Evolutionary conservation across 2,888 invertebrate species (phyloP), one percentile per base, ranked within the genome.

Genomic region (Dione juno): DNA sequence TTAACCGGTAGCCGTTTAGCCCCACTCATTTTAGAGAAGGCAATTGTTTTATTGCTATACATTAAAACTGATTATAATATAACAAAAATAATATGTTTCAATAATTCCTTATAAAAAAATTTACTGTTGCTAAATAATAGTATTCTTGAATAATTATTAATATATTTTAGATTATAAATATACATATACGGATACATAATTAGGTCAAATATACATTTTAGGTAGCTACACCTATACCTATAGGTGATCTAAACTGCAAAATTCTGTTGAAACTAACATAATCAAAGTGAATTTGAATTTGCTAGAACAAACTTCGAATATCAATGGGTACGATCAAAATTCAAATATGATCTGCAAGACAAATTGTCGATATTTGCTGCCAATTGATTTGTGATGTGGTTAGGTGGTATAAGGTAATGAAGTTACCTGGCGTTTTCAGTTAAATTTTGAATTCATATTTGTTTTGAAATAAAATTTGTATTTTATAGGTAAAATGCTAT

Each of bases 281-380:
- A 59, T 59, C 59, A 43, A 43, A 45, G 28, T 45, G 61, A 61
- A 45, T 45, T 61, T 35, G 45, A n/a, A 61, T 61, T 61, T 45
- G 61, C n/a, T 10, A 61, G 43, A 61, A 45, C 45, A 61, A 61
- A 61, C 61, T 61, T 45, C n/a, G 61, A 61, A 61, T 61, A 61
- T 61, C 61, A 61, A 61, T 61, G 6, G 43, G 28, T 45, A 61
- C 45, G 45, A 35, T 61, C 61, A 11, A 61, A 61, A 61, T 61
- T 45, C 61, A 61, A 61, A 61, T 61, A 61, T 61, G 45, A 61
- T 61, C 21, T 61, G 45, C 28, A 45, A 28, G 28, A 45, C 16
- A 61, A 43, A 61, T 57, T 16, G 57, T 57, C 37, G 57, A 61
- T 61, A 45, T 43, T 61, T 45, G 61, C 45, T 28, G 35, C 28